These are phyloP conservation scores for Saguinus imperator DNA, from an alignment of 2,113 vertebrate species.

Conservation along the genomic window DNA sequence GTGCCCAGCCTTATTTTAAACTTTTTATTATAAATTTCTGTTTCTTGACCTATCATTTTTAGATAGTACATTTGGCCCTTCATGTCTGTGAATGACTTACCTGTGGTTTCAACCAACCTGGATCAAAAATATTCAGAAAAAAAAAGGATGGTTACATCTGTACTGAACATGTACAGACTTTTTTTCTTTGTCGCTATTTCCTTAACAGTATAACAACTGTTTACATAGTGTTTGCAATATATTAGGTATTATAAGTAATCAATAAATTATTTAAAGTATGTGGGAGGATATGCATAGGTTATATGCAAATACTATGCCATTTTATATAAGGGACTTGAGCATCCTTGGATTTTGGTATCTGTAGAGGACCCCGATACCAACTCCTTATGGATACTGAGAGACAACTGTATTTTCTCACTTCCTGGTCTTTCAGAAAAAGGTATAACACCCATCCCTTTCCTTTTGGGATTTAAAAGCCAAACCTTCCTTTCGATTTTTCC, in stretches of 20 bases:
- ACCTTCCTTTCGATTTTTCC: not conserved
- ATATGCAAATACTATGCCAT: not conserved
- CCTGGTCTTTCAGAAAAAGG: not conserved
- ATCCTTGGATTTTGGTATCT: not conserved
- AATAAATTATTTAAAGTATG: not conserved
- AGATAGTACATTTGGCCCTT: not conserved
- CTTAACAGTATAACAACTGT: not conserved
- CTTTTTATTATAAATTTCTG: not conserved
- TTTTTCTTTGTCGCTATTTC: not conserved
- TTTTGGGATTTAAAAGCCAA: not conserved
- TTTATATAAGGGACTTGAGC: not conserved
- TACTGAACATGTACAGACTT: not conserved
- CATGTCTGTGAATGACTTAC: not conserved
- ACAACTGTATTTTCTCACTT: not conserved
- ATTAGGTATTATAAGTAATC: not conserved
- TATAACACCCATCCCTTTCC: not conserved
- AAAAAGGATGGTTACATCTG: not conserved
- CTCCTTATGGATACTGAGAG: not conserved
- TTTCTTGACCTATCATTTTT: slow-evolving; percentile 5
- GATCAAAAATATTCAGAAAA: not conserved
- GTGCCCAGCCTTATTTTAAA: not conserved
- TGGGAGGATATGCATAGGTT: not conserved
- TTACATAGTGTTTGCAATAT: not conserved
- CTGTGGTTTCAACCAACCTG: not conserved
- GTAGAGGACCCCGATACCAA: not conserved